Base-by-base conservation (phyloP, 2,888 invertebrate species). In the Gastracanthus pulcherrimus region DNA sequence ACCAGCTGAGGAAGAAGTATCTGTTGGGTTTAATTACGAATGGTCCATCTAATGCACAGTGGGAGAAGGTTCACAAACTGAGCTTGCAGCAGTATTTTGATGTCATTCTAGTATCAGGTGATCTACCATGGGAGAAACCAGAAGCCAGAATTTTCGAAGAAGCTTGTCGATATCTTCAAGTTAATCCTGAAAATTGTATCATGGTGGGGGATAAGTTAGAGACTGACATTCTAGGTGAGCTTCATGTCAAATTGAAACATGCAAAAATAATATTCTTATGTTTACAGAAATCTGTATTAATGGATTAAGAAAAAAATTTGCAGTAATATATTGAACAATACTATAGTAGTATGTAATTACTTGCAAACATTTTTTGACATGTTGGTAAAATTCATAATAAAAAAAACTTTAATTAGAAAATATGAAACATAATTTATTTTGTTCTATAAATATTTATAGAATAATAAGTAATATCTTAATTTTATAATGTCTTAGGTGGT, bases 201-300 rank as follows among this genome's bases (percentile, higher is more conserved):
- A 97, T 97, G 97, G 95, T 97, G 88, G 97, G 97, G 66, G 97
- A 97, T 90, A 97, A 96, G 90, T 92, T 97, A 86, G 97, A 97
- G 91, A 97, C 97, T 48, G 97, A 97, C 91, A 97, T 97, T 87
- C 94, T 95, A 80, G 91, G 91, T 91, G 87, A 80, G 81, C 71
- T 45, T 64, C 45, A 31, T 26, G 16, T 80, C 51, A 23, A 78
- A 31, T 80, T 19, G 48, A 60, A 58, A 69, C 13, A 55, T 51
- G 13, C 38, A 34, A 55, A 26, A 76, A 48, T 82, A 76, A 79
- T 48, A 45, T 74, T 80, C 41, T 74, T 82, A 58, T 82, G 80
- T 71, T 82, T 82, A 41, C 82, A 82, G 82, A 82, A n/a, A 51
- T 75, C 72, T 69, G 36, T 67, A 48, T 77, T 81, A 69, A 64